Conservation (phyloP, 2,113 vertebrate species). For the Thymallus thymallus region DNA sequence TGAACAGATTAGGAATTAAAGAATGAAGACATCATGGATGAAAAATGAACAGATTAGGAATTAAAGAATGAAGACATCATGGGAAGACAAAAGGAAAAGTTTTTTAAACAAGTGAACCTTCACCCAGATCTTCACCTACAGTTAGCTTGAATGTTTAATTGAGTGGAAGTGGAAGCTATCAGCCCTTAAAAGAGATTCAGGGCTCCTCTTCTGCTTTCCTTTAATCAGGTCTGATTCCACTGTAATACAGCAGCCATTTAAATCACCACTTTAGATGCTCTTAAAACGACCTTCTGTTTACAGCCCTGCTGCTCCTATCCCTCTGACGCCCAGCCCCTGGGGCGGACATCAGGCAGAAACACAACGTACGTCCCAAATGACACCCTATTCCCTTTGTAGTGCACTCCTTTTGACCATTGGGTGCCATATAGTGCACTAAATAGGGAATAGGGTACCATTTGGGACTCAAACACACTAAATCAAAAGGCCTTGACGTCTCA, state of each 20-base stretch:
- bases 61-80: slow-evolving; percentile 30
- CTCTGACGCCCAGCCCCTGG: no score
- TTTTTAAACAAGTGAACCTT: not conserved
- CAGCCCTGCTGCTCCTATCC: slow-evolving; percentile 25
- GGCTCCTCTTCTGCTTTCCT: slow-evolving; percentile 33
- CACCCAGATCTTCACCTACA: no score
- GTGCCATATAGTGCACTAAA: no score
- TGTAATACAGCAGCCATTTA: slow-evolving; percentile 68
- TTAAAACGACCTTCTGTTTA: slow-evolving; percentile 74
- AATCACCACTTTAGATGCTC: slow-evolving; percentile 69
- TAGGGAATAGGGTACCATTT: no score
- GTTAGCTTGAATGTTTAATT: slow-evolving; percentile 55
- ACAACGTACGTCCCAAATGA: no score
- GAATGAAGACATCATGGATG: slow-evolving; percentile 38
- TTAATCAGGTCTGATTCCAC: slow-evolving; percentile 71
- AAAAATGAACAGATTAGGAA: slow-evolving; percentile 31
- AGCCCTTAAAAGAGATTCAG: slow-evolving; percentile 36
- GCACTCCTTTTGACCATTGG: no score
- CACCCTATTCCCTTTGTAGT: no score
- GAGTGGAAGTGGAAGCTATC: slow-evolving; percentile 54
- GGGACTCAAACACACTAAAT: slow-evolving; percentile 46
- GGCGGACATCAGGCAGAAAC: no score
- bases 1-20: no score
- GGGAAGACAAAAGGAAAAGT: not conserved
- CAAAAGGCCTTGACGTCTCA: slow-evolving; percentile 46